Percentiles rank a stretch among this genome's conserved stretches.
These are phyloP conservation scores for Leptopilina syphax DNA, from an alignment of 2,888 invertebrate species.

Conservation along the genomic window DNA sequence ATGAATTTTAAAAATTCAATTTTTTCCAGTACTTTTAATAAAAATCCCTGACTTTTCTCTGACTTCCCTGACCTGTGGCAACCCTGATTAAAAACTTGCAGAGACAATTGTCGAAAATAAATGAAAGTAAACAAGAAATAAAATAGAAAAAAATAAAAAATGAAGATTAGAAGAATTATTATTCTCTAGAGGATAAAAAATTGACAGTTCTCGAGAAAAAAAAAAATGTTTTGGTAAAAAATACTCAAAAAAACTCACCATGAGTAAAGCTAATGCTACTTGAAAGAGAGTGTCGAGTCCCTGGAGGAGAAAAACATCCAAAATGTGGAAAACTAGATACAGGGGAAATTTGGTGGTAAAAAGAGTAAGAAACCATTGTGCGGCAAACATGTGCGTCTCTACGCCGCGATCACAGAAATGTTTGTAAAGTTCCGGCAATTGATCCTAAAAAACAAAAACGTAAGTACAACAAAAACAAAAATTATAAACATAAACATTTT, in stretches of 20 bases:
- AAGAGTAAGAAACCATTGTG: constrained; percentile 99
- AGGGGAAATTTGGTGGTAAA: constrained; percentile 99
- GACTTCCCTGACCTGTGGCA: too few species aligned
- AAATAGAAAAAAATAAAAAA: background rate
- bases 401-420: constrained; percentile 90
- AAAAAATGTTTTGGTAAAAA: too few species aligned
- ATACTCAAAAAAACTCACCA: constrained; percentile 78
- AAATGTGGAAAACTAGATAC: constrained; percentile 96
- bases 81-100: too few species aligned
- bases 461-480: constrained; percentile 17
- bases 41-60: too few species aligned
- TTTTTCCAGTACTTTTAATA: too few species aligned
- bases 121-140: too few species aligned
- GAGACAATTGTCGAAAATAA: too few species aligned
- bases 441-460: constrained; percentile 81
- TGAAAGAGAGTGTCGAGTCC: constrained; percentile 97
- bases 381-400: constrained; percentile 99
- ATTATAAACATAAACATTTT: constrained; percentile 16
- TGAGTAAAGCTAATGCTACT: constrained; percentile 95
- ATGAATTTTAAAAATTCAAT: too few species aligned
- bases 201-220: too few species aligned
- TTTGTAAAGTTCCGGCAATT: constrained; percentile 87
- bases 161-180: too few species aligned
- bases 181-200: too few species aligned
- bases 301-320: constrained; percentile 96